Evolutionary conservation across 2,888 invertebrate genomes (phyloP), one percentile per base, ranked within the genome.

Genomic region (Idaea biselata): DNA sequence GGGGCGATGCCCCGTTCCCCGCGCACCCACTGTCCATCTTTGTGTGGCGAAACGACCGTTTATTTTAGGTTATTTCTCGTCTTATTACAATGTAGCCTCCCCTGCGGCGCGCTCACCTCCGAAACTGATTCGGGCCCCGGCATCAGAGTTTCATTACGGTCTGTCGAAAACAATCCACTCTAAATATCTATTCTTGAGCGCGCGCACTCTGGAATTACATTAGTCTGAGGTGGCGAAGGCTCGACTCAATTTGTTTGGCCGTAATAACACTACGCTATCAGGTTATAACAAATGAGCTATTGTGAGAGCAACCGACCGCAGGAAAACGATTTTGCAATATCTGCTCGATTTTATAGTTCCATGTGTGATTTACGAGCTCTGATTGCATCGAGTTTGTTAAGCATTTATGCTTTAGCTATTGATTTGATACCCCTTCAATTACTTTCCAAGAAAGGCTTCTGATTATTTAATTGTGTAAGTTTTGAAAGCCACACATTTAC

Each of bases 151-250:
- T 92, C 92, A 92, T 92, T 92, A 92, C 91, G 91, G 91, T 91
- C 92, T 91, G 92, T 91, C 92, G 91, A 92, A 92, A 92, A 92
- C 92, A 92, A 91, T 92, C 91, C 91, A 91, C 88, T 91, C 91
- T 91, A 92, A 92, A 92, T 91, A 92, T 92, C 91, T 91, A 89
- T 91, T 92, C 91, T 92, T 92, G 89, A 89, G 88, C 82, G 88
- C 86, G 87, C 88, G 86, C 90, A 87, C 87, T 87, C 82, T 84
- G 89, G 83, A 91, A 92, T 92, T 92, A 91, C 91, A 91, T 92
- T 92, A 91, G 91, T 91, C 92, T 92, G 92, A 91, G 92, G 92
- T 92, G 92, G 92, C 90, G 91, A 89, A 90, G 91, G 87, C 91
- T 91, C 90, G 89, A 90, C 91, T 92, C 92, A 91, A 92, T 92